Percentiles rank a stretch among this genome's conserved stretches.
Conservation (phyloP, 2,888 invertebrate species). For the Leptopilina myrica region DNA sequence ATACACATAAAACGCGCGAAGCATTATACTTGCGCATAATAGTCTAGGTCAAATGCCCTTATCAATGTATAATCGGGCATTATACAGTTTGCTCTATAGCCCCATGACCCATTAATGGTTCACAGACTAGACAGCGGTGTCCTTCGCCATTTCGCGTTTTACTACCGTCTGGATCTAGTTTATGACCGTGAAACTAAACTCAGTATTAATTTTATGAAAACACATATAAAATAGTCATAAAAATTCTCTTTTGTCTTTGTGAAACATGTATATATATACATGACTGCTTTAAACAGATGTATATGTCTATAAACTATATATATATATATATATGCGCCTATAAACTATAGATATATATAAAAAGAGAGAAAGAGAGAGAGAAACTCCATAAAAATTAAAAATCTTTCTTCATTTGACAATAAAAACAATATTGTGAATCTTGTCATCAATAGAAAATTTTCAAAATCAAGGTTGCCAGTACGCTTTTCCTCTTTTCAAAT, state of each 20-base stretch:
- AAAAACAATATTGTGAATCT: no score
- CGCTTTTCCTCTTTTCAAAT: no score
- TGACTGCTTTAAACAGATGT: not conserved
- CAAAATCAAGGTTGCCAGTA: no score
- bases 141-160: slow-evolving; percentile 69
- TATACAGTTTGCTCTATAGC: slow-evolving; percentile 54
- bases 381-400: no score
- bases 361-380: no score
- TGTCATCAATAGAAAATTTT: no score
- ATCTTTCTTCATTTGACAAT: no score
- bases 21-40: slow-evolving; percentile 53
- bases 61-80: slow-evolving; percentile 67
- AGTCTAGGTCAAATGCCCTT: slow-evolving; percentile 63
- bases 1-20: not conserved
- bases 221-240: slow-evolving; percentile 69
- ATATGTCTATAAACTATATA: no score
- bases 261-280: not conserved
- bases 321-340: no score
- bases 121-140: slow-evolving; percentile 60
- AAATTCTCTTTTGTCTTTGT: slow-evolving; percentile 43
- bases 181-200: slow-evolving; percentile 71
- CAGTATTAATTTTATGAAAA: slow-evolving; percentile 73
- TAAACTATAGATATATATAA: no score
- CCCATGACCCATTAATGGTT: slow-evolving; percentile 68
- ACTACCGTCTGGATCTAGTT: slow-evolving; percentile 72